Evolutionary conservation across 2,797 vertebrate genomes (phyloP), one percentile per base, ranked within the genome.

Genomic region (Lacerta bilineata): DNA sequence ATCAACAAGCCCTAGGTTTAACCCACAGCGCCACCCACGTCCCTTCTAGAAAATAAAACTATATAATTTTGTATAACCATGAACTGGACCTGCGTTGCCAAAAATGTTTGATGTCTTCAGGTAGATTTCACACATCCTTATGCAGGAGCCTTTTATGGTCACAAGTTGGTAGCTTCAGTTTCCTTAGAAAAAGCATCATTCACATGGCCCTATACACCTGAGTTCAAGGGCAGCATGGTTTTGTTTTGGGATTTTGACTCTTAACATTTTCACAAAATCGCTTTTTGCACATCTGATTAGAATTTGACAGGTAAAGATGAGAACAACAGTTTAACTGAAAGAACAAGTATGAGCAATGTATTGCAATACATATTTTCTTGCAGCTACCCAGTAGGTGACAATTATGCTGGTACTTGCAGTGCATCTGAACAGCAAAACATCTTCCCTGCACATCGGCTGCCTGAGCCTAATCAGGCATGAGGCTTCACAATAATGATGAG

Each of bases 381-480:
- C 92, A 75, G 71, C 83, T 94, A 91, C 64, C 78, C 84, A 95
- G 89, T 59, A 90, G 83, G 90, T 91, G 91, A 92, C 88, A 94
- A 84, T 94, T 94, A 93, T 69, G 11, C 39, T 87, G 87, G 87
- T 87, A 90, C 39, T 87, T 85, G 76, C 87, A 90, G 87, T 84
- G 86, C 27, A 6, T 83, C 81, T 94, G 87, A 23, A 2, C 78
- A 94, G 92, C 41, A 91, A 92, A 92, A 90, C 9, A 71, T 78
- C 50, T 72, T 71, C 89, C 87, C 89, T 95, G 88, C 88, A 75
- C 27, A 55, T 27, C 61, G 80, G 87, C 86, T 83, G 83, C 85
- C 88, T 85, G 88, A 93, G 88, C 80, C 88, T 93, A 94, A 95
- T 94, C 85, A 94, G 90, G 64, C 87, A 89, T 91, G 93, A 87